Evolutionary conservation across 2,797 vertebrate genomes (phyloP).

Genomic region (Notolabrus celidotus): DNA sequence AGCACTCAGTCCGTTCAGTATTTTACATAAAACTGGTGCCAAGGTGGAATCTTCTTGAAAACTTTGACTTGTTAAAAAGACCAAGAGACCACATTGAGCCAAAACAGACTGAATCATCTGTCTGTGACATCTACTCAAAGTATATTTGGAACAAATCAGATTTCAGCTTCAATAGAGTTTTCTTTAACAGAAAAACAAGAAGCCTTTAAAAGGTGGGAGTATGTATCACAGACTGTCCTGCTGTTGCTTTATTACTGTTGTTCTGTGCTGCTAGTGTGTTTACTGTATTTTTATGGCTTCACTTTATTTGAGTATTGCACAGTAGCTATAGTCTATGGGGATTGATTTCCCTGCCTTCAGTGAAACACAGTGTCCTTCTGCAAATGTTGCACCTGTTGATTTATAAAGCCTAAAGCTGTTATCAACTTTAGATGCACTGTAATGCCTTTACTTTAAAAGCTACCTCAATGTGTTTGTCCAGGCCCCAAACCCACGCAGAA

Average conservation of each 20-base stretch:
- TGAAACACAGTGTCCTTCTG: background rate
- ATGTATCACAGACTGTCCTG: background rate
- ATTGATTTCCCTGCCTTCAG: background rate
- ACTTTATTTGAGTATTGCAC: background rate
- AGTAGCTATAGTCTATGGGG: background rate
- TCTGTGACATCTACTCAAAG: too few species aligned
- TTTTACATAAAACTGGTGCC: background rate
- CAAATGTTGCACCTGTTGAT: background rate
- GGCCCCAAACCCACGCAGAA: background rate
- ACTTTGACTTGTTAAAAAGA: background rate
- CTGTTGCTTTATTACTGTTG: background rate
- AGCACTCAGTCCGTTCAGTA: background rate
- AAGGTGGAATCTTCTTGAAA: background rate
- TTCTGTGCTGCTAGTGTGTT: background rate
- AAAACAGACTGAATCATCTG: background rate
- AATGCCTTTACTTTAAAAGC: background rate
- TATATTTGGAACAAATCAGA: background rate
- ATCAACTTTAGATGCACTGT: background rate
- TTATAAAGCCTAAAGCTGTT: background rate
- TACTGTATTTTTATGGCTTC: conserved; percentile 1
- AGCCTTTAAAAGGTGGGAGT: background rate
- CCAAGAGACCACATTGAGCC: background rate
- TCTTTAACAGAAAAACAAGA: background rate
- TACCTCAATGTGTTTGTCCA: background rate
- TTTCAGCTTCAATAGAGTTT: background rate